Evolutionary conservation across 2,113 vertebrate species (phyloP).

Genomic region (Gnathonemus longibarbis): DNA sequence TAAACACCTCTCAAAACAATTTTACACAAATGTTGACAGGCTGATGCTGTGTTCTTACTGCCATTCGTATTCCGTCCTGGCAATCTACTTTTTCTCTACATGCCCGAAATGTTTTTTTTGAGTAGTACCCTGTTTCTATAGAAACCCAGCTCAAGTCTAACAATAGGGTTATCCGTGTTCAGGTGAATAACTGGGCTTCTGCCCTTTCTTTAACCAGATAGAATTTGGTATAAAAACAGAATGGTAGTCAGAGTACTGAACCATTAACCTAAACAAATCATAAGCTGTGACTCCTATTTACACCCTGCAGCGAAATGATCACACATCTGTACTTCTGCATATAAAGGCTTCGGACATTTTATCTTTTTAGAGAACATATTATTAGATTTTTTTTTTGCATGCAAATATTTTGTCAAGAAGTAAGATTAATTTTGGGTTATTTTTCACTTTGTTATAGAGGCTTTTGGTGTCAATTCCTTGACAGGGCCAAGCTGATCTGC

Average conservation of each 20-base stretch:
- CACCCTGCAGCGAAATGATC: background rate
- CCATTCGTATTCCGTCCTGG: background rate
- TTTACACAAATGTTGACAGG: background rate
- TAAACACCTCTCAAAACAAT: background rate
- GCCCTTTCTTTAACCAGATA: background rate
- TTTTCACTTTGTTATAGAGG: background rate
- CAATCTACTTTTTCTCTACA: background rate
- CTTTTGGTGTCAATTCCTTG: background rate
- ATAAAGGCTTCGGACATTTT: background rate
- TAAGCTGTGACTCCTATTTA: background rate
- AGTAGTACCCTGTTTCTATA: conserved; percentile 9
- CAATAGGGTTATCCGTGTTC: conserved; percentile 6
- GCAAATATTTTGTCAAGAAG: background rate
- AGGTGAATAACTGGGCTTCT: background rate
- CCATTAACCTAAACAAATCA: background rate
- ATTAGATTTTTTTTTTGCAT: background rate
- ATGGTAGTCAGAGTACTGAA: background rate
- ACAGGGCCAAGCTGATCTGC: background rate
- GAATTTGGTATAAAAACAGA: background rate
- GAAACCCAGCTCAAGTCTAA: conserved; percentile 9
- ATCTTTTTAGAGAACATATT: background rate
- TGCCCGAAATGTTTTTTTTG: background rate
- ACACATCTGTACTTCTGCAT: background rate
- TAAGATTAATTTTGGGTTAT: background rate
- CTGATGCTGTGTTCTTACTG: too few relatives aligned